These are phyloP conservation scores for Acheta domesticus DNA, from an alignment of 2,888 invertebrate genomes.

Conservation along the genomic window DNA sequence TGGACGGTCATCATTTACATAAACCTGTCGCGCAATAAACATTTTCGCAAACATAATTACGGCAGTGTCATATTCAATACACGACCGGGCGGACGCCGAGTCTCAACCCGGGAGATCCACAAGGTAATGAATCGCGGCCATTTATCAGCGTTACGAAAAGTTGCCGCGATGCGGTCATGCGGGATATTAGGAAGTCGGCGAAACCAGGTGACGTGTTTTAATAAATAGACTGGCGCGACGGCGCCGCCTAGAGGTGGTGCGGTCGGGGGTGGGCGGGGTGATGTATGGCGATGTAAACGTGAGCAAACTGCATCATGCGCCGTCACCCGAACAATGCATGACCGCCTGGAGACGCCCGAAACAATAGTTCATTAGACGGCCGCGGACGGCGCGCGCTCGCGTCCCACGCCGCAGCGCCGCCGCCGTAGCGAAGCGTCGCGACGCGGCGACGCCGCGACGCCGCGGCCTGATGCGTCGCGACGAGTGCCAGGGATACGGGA, in stretches of 20 bases:
- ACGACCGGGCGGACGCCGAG: not conserved
- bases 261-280: not conserved
- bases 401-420: not conserved
- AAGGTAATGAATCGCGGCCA: conserved; percentile 6
- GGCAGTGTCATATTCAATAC: not conserved
- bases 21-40: not conserved
- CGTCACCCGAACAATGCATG: conserved; percentile 8
- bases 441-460: not conserved
- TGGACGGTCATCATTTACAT: not conserved
- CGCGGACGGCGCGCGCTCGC: not conserved
- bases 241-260: not conserved
- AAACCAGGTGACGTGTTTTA: not conserved
- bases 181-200: conserved; percentile 6
- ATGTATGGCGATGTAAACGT: conserved; percentile 2
- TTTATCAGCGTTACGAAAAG: conserved; percentile 1
- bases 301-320: not conserved
- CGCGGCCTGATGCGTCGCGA: not conserved
- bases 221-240: not conserved
- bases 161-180: not conserved
- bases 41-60: conserved; percentile 18
- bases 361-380: conserved; percentile 18
- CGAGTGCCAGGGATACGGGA: too few relatives aligned
- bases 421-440: not conserved
- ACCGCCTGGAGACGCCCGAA: not conserved
- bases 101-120: not conserved